Evolutionary conservation across 2,888 invertebrate genomes (phyloP).

Genomic region (Trissolcus brochymenae): DNA sequence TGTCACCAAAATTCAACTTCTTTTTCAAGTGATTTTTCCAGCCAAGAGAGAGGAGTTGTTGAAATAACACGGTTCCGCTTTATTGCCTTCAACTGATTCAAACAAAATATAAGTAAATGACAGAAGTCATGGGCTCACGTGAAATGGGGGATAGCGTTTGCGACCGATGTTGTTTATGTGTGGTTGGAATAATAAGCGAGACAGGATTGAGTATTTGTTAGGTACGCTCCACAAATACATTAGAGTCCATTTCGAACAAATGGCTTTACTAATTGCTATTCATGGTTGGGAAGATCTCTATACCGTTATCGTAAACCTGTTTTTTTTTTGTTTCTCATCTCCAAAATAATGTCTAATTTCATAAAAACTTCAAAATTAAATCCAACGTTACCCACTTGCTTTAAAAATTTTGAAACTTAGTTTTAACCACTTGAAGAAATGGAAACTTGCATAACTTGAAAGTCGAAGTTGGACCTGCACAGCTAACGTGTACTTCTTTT

Average conservation of each 20-base stretch:
- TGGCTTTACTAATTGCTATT: too few relatives aligned
- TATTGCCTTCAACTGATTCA: slow-evolving; percentile 6
- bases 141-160: background rate
- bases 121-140: background rate
- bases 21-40: background rate
- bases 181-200: slow-evolving; percentile 27
- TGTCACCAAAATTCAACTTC: slow-evolving; percentile 14
- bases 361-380: background rate
- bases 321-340: too few relatives aligned
- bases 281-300: too few relatives aligned
- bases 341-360: too few relatives aligned
- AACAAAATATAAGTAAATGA: slow-evolving; percentile 2
- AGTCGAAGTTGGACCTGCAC: too few relatives aligned
- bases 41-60: background rate
- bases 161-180: slow-evolving; percentile 15
- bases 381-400: slow-evolving; percentile 14
- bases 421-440: slow-evolving; percentile 8
- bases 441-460: slow-evolving; percentile 16
- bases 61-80: slow-evolving; percentile 1
- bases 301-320: too few relatives aligned
- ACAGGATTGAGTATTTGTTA: slow-evolving; percentile 8
- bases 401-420: slow-evolving; percentile 18
- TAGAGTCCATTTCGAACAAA: background rate
- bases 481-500: slow-evolving; percentile 26
- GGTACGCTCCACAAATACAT: slow-evolving; percentile 1